Evolutionary conservation across 2,888 invertebrate species (phyloP), one percentile per base, ranked within the genome.

Genomic region (Rhaphigaster nebulosa): DNA sequence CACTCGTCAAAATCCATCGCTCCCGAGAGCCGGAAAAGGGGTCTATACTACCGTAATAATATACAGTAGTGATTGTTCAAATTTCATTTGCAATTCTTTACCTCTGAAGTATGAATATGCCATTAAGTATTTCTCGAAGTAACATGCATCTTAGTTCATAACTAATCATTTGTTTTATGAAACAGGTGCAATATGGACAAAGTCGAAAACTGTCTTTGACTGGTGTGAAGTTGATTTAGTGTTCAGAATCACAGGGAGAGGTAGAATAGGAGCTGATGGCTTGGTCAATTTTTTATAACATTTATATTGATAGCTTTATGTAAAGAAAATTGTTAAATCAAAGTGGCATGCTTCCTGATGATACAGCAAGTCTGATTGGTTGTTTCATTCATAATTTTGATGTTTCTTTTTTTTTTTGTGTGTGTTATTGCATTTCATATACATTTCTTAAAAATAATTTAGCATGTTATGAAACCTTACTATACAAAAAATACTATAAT

Each of bases 261-360:
- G 99, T 60, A 95, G 99, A 93, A 97, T 99, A 92, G 99, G 99
- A 3, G 99, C 99, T 91, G 99, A 99, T 94, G 99, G 99, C 91
- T 95, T 99, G 95, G 98, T 97, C 94, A 95, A 95, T 93, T 87
- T 60, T 90, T 80, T 60, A 29, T 70, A 70, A 70, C 70, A 70
- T 70, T 34, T 34, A 70, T 70, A 34, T 34, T 34, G 18, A 70
- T 1, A 87, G 12, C 70, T 90, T 23, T 41, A 60, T 84, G 18
- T 52, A 54, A 87, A 56, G 41, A 88, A 90, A 34, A 87, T 87
- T 65, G n/a, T 52, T 45, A 6, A 6, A 45, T n/a, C 4, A 45
- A 45, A 45, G 45, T 45, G 45, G 45, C 45, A 45, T 87, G 45
- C 88, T 34, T 52, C 13, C 10, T 90, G 4, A 23, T 56, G 56